phyloP scores from a whole-genome alignment of 2,113 vertebrate species.

The Aix galericulata region DNA sequence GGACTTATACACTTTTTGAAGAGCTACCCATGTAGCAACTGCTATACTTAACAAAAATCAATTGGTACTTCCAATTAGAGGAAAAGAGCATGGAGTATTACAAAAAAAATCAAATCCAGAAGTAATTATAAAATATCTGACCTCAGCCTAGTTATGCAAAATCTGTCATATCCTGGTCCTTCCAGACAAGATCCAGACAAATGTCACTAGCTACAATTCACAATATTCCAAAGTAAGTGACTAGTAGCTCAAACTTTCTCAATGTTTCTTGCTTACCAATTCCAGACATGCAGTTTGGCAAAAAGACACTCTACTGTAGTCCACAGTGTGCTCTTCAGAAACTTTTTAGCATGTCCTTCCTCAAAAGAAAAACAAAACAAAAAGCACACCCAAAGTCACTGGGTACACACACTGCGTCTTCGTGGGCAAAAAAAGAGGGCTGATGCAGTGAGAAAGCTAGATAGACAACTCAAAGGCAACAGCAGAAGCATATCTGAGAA shows the following conservation, averaged over 20 bases:
- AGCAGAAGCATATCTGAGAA: not conserved
- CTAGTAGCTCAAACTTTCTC: not conserved
- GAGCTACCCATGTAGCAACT: not conserved
- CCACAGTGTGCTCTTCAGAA: conserved; percentile 24
- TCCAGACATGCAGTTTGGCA: not conserved
- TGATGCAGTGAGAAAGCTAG: not conserved
- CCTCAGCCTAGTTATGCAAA: not conserved
- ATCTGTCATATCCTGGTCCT: not conserved
- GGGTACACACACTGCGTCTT: conserved; percentile 2
- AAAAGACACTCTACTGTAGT: conserved; percentile 2
- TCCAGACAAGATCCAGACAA: not conserved
- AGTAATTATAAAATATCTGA: not conserved
- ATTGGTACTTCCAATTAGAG: not conserved
- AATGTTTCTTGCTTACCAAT: not conserved
- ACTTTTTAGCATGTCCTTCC: not conserved
- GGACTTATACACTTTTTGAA: not conserved
- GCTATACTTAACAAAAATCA: not conserved
- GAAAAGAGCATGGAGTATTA: not conserved
- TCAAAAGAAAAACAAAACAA: not conserved
- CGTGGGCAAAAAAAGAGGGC: too few relatives aligned
- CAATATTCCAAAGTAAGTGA: conserved; percentile 8
- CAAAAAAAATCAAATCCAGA: conserved; percentile 5
- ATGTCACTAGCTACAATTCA: not conserved
- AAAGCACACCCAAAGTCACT: not conserved
- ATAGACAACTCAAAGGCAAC: not conserved